Evolutionary conservation across 2,113 vertebrate species (phyloP).

Genomic region (Pluvialis apricaria): DNA sequence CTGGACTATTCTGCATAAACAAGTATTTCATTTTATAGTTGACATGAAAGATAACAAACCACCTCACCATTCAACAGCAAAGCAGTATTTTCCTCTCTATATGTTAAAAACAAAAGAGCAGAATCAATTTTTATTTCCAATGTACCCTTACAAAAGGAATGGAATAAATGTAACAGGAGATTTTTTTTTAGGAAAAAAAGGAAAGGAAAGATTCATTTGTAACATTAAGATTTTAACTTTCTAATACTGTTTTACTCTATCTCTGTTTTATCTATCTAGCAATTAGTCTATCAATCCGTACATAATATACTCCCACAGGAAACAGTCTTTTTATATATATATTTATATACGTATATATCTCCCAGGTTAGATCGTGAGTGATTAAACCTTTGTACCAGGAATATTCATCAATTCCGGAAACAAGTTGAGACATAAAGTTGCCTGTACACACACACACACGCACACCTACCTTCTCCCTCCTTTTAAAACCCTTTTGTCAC

Average conservation of each 20-base stretch:
- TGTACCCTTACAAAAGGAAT: background rate
- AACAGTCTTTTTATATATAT: background rate
- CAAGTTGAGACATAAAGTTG: background rate
- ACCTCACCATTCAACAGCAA: background rate
- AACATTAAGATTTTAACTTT: constrained; percentile 69
- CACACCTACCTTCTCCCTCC: background rate
- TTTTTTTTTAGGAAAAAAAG: background rate
- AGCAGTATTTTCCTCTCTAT: background rate
- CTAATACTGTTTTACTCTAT: constrained; percentile 63
- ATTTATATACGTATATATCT: background rate
- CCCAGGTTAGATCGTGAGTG: constrained; percentile 35
- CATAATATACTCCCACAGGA: constrained; percentile 65
- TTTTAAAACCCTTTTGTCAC: background rate
- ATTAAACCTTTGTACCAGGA: constrained; percentile 50
- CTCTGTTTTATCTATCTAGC: constrained; percentile 70
- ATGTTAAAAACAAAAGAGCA: background rate
- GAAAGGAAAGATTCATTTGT: constrained; percentile 46
- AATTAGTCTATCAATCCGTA: constrained; percentile 71
- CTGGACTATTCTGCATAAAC: background rate
- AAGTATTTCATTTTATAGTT: background rate
- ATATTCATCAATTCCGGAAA: constrained; percentile 11
- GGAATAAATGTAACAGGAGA: background rate
- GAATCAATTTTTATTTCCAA: background rate
- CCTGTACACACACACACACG: background rate
- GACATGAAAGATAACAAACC: background rate